phyloP scores from a whole-genome alignment of 92 coral and sea anemone species.

The Nematostella vectensis region DNA sequence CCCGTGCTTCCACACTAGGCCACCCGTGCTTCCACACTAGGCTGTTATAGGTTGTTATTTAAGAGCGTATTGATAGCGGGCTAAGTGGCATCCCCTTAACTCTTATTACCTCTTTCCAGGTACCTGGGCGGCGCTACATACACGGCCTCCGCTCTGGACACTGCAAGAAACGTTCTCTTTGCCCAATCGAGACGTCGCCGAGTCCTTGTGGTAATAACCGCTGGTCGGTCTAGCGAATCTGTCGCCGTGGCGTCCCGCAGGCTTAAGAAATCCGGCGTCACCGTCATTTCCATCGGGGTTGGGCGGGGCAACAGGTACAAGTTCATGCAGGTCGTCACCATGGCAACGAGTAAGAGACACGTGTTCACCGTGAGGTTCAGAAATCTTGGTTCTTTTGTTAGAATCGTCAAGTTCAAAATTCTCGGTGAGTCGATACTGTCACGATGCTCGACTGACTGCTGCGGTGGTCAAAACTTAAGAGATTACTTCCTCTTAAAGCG shows the following conservation, averaged over 20 bases:
- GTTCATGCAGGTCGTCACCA: slow-evolving; percentile 23
- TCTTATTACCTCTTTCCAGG: too few relatives aligned
- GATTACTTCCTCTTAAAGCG: too few relatives aligned
- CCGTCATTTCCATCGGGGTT: slow-evolving; percentile 41
- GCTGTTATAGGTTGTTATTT: too few relatives aligned
- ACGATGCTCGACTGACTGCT: too few relatives aligned
- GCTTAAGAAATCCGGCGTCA: slow-evolving; percentile 51
- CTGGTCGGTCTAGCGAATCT: slow-evolving; percentile 48
- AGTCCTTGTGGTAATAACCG: slow-evolving; percentile 50
- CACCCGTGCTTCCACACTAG: too few relatives aligned
- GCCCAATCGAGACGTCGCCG: slow-evolving; percentile 48
- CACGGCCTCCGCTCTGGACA: slow-evolving; percentile 29
- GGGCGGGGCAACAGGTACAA: slow-evolving; percentile 16
- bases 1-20: too few relatives aligned
- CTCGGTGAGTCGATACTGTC: too few relatives aligned
- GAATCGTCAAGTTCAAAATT: too few relatives aligned
- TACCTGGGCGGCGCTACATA: slow-evolving; percentile 3
- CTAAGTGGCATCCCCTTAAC: too few relatives aligned
- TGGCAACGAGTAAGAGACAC: slow-evolving; percentile 49
- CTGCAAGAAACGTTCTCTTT: slow-evolving; percentile 23
- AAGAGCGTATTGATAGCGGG: too few relatives aligned
- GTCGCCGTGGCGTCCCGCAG: slow-evolving; percentile 36
- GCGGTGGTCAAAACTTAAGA: too few relatives aligned
- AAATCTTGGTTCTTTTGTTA: too few relatives aligned
- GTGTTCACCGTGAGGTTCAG: slow-evolving; percentile 18